Conservation (phyloP, 2,888 invertebrate species). For the Nasonia oneida region DNA sequence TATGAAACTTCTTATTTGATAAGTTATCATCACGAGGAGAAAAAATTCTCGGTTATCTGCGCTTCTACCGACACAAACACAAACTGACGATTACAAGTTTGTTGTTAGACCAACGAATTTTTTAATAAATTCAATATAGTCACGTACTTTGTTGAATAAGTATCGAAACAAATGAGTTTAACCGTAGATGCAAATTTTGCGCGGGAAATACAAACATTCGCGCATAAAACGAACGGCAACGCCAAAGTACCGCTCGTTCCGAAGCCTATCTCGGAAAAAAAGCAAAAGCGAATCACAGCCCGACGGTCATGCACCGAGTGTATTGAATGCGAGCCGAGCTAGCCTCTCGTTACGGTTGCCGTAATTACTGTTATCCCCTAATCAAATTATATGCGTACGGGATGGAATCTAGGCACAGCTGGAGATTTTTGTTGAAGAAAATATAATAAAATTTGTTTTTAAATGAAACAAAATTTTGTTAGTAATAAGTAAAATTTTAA, state of each 20-base stretch:
- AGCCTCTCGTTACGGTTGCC: conserved; percentile 36
- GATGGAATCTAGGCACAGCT: not conserved
- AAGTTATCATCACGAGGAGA: no score
- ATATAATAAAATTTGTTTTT: no score
- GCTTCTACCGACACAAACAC: no score
- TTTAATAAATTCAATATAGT: no score
- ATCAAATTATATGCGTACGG: conserved; percentile 24
- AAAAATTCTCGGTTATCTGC: no score
- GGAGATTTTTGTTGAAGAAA: not conserved
- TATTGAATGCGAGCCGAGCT: conserved; percentile 32
- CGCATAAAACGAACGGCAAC: conserved; percentile 4
- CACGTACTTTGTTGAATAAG: no score
- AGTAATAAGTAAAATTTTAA: not conserved
- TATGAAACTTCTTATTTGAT: no score
- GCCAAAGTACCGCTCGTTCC: conserved; percentile 27
- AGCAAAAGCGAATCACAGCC: conserved; percentile 26
- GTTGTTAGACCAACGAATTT: no score
- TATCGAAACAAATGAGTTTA: no score
- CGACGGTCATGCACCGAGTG: conserved; percentile 16
- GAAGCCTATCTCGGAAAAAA: conserved; percentile 9
- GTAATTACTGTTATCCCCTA: conserved; percentile 57
- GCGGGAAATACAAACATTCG: not conserved
- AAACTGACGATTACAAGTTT: no score
- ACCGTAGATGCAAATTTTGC: no score
- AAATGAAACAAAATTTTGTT: no score